Base-by-base conservation (phyloP, 2,888 invertebrate species). In the Ophion slaviceki region DNA sequence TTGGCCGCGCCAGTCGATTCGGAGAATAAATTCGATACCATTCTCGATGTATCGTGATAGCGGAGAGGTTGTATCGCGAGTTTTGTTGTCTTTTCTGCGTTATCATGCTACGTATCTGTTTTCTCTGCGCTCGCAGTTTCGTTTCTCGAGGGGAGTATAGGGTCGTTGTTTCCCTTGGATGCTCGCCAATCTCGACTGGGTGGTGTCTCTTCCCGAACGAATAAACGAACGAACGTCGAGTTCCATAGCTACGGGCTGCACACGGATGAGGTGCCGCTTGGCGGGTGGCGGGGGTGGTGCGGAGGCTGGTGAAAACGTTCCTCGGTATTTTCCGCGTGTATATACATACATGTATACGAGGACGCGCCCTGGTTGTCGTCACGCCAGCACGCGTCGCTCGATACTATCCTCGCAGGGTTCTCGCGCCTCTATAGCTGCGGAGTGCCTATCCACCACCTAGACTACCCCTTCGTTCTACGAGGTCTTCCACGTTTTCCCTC, bases 311-410 rank as follows among this genome's bases (percentile, higher is more conserved):
- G 64, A 67, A 74, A 79, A 64, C 70, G 64, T 79, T 79, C 53
- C 71, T 71, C 71, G 40, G 47, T 53, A 57, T 71, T 70, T 62
- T 40, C 68, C 62, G 78, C 57, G 62, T 71, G 68, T 40, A 40
- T 40, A 40, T 40, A 40, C 40, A 40, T 40, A 40, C 40, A 8
- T 83, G 71, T 75, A 79, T 59, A 80, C 83, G 79, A 67, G 83
- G 81, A 80, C 85, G 83, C 85, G 87, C 85, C 87, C 77, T 24
- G 67, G 75, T 84, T 80, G 87, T 84, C 87, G 87, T 85, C 88
- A 78, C 84, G 85, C 79, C 80, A 28, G 77, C 81, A 71, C 81
- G 84, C 79, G 84, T 84, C 87, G 87, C 86, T 87, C 87, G 85
- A 86, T 87, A 86, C 87, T 81, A 66, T 83, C 83, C 83, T 67